Evolutionary conservation across 2,888 invertebrate genomes (phyloP), one percentile per base, ranked within the genome.

Genomic region (Orthonevra nobilis): DNA sequence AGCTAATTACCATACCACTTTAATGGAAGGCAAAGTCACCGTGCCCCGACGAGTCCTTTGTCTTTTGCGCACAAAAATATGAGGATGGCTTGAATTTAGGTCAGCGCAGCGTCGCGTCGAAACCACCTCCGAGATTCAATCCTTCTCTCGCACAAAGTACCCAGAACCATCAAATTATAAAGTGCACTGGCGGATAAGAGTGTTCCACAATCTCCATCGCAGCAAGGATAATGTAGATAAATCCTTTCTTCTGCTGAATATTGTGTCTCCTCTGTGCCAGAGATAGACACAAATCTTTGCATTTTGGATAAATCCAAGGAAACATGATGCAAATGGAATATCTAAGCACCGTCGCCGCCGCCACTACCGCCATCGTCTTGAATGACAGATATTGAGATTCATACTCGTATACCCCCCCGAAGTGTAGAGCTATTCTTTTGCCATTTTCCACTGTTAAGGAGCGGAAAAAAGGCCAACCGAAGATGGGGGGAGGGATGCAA

Each of bases 241-340:
- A 50, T 40, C 46, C 7, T 50, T 38, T 40, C 34, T 40, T 32
- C 26, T 30, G 7, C 7, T 20, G 26, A 60, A 7, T 1, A 10
- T 4, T 1, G 32, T 10, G 4, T 32, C 32, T 2, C 10, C 10
- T 15, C 12, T 23, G 28, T 26, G 12, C 10, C 38, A 40, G 15
- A 15, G 40, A 23, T 54, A 61, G 61, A 56, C 42, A 73, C 73
- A 79, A 79, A 79, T 79, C 79, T 44, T 73, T 73, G 68, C 66
- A 79, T 79, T 79, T 79, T 48, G 79, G 61, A 79, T 79, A n/a
- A n/a, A 73, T 68, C 73, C 61, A 48, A 61, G 66, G 32, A 66
- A 72, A 56, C 72, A 73, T 56, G 79, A 79, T 66, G 79, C 79
- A 79, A 79, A 79, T 79, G 79, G 79, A 73, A 79, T 79, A 73